Base-by-base conservation (phyloP, 2,797 vertebrate species). In the Huso huso region DNA sequence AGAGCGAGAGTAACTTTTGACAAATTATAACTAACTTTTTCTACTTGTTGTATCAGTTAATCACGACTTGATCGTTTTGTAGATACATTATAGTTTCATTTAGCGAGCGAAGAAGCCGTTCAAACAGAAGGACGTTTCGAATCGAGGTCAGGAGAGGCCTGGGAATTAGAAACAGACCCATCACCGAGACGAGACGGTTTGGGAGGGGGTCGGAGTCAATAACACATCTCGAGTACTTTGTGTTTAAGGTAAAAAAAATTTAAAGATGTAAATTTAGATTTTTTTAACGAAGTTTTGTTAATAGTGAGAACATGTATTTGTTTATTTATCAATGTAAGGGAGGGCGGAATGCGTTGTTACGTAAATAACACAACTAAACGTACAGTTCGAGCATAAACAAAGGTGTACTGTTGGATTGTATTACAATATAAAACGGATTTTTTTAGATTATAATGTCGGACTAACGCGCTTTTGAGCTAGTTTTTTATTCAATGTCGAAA, bases 91-190 rank as follows among this genome's bases (percentile, higher is more conserved):
- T 37, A 37, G 8, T n/a, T 64, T 10, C 23, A 11, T 67, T 67
- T 61, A 53, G 63, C 23, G 51, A 51, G 48, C 13, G 53, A 58
- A 57, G 61, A 55, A 60, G 68, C 23, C 23, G 23, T 37, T 37
- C 23, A 4, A 37, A 37, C 23, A 37, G 51, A 53, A 18, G 18
- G 62, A 55, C 49, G 60, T 59, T 55, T 63, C 49, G 51, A 61
- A 18, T 11, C 65, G 61, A 70, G 65, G 69, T 70, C 62, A 64
- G 67, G 18, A 48, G 12, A 52, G 69, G 69, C 69, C 69, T 70
- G 64, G 13, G 52, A 3, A 37, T 3, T 37, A 49, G 51, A 37
- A 6, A 37, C 51, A n/a, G 4, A 6, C 12, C 51, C 23, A 37
- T 37, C 23, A 37, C 6, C 18, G 49, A 61, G 49, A 65, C 55